Evolutionary conservation across 2,797 vertebrate genomes (phyloP), one percentile per base, ranked within the genome.

Genomic region (Periophthalmus magnuspinnatus): DNA sequence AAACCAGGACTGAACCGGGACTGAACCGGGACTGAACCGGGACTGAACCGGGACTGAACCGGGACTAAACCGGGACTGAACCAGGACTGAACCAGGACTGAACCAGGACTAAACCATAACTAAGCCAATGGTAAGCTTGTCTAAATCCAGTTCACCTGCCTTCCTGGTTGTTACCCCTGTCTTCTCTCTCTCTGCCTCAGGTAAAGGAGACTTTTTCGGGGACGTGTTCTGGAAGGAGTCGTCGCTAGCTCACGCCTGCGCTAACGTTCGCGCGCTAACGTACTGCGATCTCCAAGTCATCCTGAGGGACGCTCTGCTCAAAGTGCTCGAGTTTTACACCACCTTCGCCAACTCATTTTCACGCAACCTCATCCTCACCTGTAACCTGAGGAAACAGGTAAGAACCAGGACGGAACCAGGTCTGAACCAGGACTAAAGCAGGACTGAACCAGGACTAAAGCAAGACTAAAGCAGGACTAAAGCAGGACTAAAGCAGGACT

Each of bases 261-360:
- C 97, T 59, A 99, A 99, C 0, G 97, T 99, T 0, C 83, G 97
- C 41, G 97, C 97, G 0, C 90, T 99, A 66, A 99, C 97, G 0
- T 99, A 99, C 91, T 99, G 97, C 60, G 97, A 99, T 86, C 93
- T 99, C 58, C 97, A 99, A 77, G 95, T 98, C 76, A 99, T 99
- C 79, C 96, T 94, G 78, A 84, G 96, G 62, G 97, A 99, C 75
- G 96, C 97, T 24, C 86, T 99, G 90, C 95, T 97, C 1, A 98
- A 98, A 83, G 97, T 99, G 54, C 77, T 99, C 87, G 96, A 98
- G 85, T 99, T 99, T 16, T 98, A 98, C 70, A 97, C 96, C 0
- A 95, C 96, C 19, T 99, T 99, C 76, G 96, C 97, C 65, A 97
- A 96, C 89, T 98, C 97, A 0, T 99, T 99, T 92, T 97, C 97